Conservation (phyloP, 1,140 invertebrate genomes). For the Cotesia chilonis region DNA sequence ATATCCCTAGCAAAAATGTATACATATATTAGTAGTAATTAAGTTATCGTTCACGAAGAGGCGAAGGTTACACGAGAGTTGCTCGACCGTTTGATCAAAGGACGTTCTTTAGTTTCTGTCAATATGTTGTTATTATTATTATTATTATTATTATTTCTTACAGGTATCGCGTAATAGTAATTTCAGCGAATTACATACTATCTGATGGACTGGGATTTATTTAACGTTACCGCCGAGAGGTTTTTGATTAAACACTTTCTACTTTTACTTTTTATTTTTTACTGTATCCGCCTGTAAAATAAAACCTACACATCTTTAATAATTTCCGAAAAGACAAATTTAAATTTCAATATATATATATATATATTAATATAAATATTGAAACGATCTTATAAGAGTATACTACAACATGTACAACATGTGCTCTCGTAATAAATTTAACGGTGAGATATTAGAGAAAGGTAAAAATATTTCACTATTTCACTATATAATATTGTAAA, state of each 20-base stretch:
- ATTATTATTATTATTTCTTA: background rate
- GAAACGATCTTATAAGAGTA: too few relatives aligned
- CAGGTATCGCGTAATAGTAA: conserved; percentile 16
- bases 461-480: conserved; percentile 21
- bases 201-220: background rate
- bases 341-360: too few relatives aligned
- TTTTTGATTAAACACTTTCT: conserved; percentile 20
- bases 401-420: background rate
- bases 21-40: background rate
- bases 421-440: conserved; percentile 23
- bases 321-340: background rate
- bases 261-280: conserved; percentile 7
- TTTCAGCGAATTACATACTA: conserved; percentile 16
- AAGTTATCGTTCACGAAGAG: conserved; percentile 1
- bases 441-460: conserved; percentile 25
- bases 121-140: background rate
- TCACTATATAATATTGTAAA: background rate
- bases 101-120: background rate
- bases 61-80: conserved; percentile 20
- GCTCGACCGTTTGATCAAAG: too few relatives aligned
- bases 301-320: background rate
- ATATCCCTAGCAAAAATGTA: background rate
- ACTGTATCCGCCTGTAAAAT: background rate
- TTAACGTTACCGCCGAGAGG: background rate
- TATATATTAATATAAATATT: too few relatives aligned